Evolutionary conservation across 1,140 invertebrate species (phyloP).

Genomic region (Helicoverpa zea): DNA sequence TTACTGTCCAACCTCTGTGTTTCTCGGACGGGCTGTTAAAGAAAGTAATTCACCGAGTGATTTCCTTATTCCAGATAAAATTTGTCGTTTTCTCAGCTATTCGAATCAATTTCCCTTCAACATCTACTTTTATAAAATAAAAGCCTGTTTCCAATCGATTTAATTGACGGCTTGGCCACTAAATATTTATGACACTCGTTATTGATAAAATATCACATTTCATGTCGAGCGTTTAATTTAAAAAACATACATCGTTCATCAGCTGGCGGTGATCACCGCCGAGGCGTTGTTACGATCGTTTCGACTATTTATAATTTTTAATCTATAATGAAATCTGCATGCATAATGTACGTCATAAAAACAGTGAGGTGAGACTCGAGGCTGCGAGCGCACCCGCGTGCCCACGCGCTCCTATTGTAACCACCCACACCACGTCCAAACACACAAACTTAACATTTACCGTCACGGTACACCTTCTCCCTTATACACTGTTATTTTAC

Average conservation of each 20-base stretch:
- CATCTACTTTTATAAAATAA: neutral
- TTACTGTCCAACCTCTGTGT: neutral
- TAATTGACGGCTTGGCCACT: constrained; percentile 7
- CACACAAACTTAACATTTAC: constrained; percentile 24
- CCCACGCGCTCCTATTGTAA: constrained; percentile 66
- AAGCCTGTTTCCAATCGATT: constrained; percentile 9
- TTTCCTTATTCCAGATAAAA: constrained; percentile 17
- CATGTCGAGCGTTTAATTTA: constrained; percentile 30
- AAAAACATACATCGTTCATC: constrained; percentile 41
- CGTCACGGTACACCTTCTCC: neutral
- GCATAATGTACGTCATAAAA: constrained; percentile 62
- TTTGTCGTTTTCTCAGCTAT: no score
- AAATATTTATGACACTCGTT: constrained; percentile 31
- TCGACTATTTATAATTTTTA: constrained; percentile 73
- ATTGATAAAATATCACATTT: constrained; percentile 42
- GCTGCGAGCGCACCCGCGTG: constrained; percentile 64
- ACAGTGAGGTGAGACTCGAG: constrained; percentile 62
- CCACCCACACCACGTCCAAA: constrained; percentile 60
- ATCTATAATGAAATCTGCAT: constrained; percentile 72
- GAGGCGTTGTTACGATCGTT: constrained; percentile 62
- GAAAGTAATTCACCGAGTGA: constrained; percentile 8
- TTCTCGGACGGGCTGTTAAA: neutral
- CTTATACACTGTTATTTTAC: constrained; percentile 8
- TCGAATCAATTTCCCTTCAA: neutral
- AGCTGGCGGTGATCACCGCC: constrained; percentile 28